These are phyloP conservation scores for Ophonus ardosiacus DNA, from an alignment of 2,888 invertebrate species.

Conservation along the genomic window DNA sequence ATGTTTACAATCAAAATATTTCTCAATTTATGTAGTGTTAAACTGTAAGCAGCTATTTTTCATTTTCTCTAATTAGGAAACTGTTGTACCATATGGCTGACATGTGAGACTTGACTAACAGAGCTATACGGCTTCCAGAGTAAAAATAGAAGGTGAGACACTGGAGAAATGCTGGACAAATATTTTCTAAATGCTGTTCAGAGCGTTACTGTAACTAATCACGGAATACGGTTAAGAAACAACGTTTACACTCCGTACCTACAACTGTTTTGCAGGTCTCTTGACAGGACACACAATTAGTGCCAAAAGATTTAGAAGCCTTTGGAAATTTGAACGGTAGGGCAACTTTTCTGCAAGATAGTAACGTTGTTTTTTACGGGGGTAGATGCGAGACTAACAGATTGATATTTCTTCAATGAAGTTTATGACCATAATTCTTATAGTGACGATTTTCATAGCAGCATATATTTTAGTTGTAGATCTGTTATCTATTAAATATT, in stretches of 20 bases:
- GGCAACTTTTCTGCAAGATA: neutral
- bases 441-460: too few relatives aligned
- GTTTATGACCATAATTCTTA: too few relatives aligned
- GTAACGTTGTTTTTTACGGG: too few relatives aligned
- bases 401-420: too few relatives aligned
- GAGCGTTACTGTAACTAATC: conserved; percentile 27
- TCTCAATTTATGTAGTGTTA: conserved; percentile 22
- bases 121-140: conserved; percentile 35
- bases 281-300: neutral
- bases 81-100: conserved; percentile 28
- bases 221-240: neutral
- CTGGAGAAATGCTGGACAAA: conserved; percentile 16
- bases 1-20: conserved; percentile 25
- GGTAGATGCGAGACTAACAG: too few relatives aligned
- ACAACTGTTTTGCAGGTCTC: neutral
- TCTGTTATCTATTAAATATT: too few relatives aligned
- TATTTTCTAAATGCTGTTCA: conserved; percentile 26
- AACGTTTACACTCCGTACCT: neutral
- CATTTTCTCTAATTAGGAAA: conserved; percentile 36
- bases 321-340: neutral
- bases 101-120: conserved; percentile 28
- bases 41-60: conserved; percentile 33
- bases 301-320: neutral
- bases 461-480: too few relatives aligned
- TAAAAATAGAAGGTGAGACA: conserved; percentile 45